Evolutionary conservation across 2,888 invertebrate species (phyloP).

Genomic region (Apamea anceps): DNA sequence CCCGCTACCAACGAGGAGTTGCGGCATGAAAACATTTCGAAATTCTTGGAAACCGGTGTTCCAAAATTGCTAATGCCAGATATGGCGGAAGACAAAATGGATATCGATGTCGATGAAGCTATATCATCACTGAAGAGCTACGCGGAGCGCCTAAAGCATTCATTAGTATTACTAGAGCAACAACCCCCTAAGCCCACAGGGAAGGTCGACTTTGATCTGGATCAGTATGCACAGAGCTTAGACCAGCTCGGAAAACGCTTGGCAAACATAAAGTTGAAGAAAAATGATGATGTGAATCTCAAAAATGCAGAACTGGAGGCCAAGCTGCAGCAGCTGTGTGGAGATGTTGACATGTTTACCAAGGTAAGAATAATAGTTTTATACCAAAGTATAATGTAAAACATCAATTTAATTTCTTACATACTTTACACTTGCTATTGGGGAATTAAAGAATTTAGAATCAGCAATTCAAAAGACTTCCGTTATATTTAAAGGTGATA

Average conservation of each 20-base stretch:
- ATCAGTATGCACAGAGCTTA: slow-evolving; percentile 79
- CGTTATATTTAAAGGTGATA: not conserved
- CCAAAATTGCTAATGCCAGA: slow-evolving; percentile 81
- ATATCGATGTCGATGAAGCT: slow-evolving; percentile 79
- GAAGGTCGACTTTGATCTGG: slow-evolving; percentile 75
- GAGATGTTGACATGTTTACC: slow-evolving; percentile 83
- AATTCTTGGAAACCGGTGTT: slow-evolving; percentile 76
- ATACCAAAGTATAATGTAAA: not conserved
- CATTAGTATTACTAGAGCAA: slow-evolving; percentile 65
- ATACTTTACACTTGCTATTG: too few relatives aligned
- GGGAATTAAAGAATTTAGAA: not conserved
- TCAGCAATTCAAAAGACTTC: not conserved
- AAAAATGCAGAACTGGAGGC: slow-evolving; percentile 79
- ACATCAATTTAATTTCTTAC: not conserved
- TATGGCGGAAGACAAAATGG: slow-evolving; percentile 75
- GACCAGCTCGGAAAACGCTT: slow-evolving; percentile 82
- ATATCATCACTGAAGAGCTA: slow-evolving; percentile 80
- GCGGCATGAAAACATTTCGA: slow-evolving; percentile 77
- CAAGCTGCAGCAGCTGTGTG: slow-evolving; percentile 79
- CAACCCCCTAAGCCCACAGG: slow-evolving; percentile 59
- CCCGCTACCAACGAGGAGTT: slow-evolving; percentile 63
- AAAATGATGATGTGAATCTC: slow-evolving; percentile 68
- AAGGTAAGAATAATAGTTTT: slow-evolving; percentile 73
- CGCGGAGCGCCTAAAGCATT: slow-evolving; percentile 81
- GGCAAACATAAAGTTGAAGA: slow-evolving; percentile 77